phyloP scores from a whole-genome alignment of 2,113 vertebrate species.

The Laticauda colubrina region DNA sequence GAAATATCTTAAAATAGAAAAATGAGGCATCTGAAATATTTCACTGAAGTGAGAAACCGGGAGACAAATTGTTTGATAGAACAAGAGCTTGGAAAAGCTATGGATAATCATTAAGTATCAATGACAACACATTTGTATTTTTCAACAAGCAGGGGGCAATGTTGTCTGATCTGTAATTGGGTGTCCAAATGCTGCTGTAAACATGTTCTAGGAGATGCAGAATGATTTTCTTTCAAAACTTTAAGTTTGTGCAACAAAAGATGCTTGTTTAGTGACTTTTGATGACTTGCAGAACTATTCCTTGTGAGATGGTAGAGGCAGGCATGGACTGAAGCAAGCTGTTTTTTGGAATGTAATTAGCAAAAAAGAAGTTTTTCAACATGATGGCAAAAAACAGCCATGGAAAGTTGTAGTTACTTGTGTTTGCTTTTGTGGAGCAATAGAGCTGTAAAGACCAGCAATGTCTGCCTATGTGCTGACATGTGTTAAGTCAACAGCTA shows the following conservation, averaged over 20 bases:
- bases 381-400: background rate
- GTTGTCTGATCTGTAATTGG: slow-evolving; percentile 41
- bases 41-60: background rate
- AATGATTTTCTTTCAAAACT: background rate
- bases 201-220: background rate
- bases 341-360: background rate
- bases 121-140: slow-evolving; percentile 49
- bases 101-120: slow-evolving; percentile 58
- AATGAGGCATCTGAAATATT: background rate
- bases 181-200: slow-evolving; percentile 46
- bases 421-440: background rate
- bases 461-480: background rate
- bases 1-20: background rate
- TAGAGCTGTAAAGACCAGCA: background rate
- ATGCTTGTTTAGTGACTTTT: background rate
- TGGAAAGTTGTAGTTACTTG: background rate
- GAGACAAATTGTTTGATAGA: background rate
- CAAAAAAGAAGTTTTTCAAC: background rate
- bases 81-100: slow-evolving; percentile 3
- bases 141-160: slow-evolving; percentile 43
- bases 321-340: background rate
- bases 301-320: background rate
- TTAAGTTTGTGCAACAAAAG: background rate
- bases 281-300: background rate
- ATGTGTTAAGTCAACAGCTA: background rate